Percentiles rank a stretch among this genome's conserved stretches.
Evolutionary conservation across 1,140 invertebrate genomes (phyloP).

Genomic region (Rhopalosiphum padi): DNA sequence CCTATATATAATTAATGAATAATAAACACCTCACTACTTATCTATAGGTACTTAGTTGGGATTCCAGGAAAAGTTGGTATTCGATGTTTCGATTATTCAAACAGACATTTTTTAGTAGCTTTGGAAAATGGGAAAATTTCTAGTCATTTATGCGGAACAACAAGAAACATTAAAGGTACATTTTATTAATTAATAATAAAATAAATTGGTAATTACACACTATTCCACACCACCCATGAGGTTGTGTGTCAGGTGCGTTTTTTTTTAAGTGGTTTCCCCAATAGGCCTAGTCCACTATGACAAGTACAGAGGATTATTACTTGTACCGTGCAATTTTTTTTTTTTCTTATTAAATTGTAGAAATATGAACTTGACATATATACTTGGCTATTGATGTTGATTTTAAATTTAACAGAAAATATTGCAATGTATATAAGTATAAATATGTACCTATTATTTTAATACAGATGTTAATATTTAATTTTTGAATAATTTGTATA

Average conservation of each 20-base stretch:
- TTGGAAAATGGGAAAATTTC: neutral
- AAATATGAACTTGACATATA: neutral
- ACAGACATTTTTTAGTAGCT: conserved; percentile 36
- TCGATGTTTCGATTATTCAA: conserved; percentile 35
- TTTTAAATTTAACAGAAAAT: neutral
- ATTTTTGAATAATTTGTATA: conserved; percentile 13
- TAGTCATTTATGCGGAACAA: neutral
- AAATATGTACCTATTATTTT: neutral
- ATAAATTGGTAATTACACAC: conserved; percentile 28
- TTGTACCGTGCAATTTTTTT: conserved; percentile 36
- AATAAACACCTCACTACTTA: neutral
- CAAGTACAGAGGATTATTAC: neutral
- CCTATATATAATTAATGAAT: neutral
- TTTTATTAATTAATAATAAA: neutral
- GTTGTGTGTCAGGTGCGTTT: conserved; percentile 55
- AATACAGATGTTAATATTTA: neutral
- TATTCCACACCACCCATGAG: conserved; percentile 52
- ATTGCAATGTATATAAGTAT: neutral
- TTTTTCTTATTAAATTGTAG: neutral
- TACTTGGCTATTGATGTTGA: neutral
- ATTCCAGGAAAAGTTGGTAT: conserved; percentile 30
- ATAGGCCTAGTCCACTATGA: conserved; percentile 57
- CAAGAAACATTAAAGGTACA: conserved; percentile 4
- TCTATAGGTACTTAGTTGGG: conserved; percentile 30
- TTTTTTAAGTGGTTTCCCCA: conserved; percentile 58